Percentiles rank a stretch among this genome's conserved stretches.
Evolutionary conservation across 2,797 vertebrate species (phyloP).

Genomic region (Enteromius treurensis): DNA sequence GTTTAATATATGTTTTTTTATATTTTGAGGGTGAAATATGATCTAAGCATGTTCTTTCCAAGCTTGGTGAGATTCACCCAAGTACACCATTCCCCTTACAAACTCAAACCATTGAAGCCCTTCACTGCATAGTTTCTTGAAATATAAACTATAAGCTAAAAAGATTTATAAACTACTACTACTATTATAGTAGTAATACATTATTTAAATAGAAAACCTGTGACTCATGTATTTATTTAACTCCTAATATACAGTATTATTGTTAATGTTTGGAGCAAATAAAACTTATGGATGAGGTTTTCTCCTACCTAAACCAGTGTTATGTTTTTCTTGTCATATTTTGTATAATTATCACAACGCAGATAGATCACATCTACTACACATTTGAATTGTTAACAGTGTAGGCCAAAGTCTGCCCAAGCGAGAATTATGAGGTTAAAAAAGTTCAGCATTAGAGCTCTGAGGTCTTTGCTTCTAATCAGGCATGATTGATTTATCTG

Average conservation of each 20-base stretch:
- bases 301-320: not conserved
- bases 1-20: not conserved
- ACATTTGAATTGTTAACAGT: not conserved
- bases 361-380: too few species aligned
- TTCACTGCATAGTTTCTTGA: not conserved
- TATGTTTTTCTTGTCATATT: conserved; percentile 17
- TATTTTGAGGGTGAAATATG: conserved; percentile 21
- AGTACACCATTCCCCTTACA: not conserved
- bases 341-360: not conserved
- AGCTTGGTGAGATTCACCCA: not conserved
- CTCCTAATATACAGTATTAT: conserved; percentile 27
- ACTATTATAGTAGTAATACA: not conserved
- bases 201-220: conserved; percentile 21
- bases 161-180: not conserved
- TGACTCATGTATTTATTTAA: conserved; percentile 13
- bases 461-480: not conserved
- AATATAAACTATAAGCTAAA: not conserved
- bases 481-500: conserved; percentile 1
- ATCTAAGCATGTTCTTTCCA: conserved; percentile 9
- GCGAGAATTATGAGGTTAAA: not conserved
- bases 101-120: not conserved
- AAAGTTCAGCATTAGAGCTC: not conserved
- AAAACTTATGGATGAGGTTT: conserved; percentile 36
- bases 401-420: not conserved
- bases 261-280: conserved; percentile 23